Conservation (phyloP, 1,140 invertebrate species). For the Microplitis demolitor region DNA sequence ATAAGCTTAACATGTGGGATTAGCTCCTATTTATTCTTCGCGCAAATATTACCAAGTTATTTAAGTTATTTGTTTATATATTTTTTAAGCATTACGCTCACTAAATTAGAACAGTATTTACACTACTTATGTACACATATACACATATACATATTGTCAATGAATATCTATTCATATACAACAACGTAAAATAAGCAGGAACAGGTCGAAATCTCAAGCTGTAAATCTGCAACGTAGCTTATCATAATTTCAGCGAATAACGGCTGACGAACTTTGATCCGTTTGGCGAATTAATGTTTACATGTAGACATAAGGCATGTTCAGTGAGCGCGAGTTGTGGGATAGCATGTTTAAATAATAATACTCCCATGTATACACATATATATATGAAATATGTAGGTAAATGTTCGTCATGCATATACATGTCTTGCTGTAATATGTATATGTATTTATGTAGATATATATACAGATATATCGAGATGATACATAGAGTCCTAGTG, state of each 20-base stretch:
- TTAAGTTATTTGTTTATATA: not conserved
- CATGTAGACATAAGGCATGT: not conserved
- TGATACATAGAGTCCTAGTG: not conserved
- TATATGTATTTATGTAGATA: too few species aligned
- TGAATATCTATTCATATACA: too few species aligned
- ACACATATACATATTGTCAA: too few species aligned
- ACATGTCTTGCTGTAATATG: too few species aligned
- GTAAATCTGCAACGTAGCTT: not conserved
- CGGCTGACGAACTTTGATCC: slow-evolving; percentile 15
- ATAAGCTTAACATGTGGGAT: not conserved
- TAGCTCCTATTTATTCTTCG: not conserved
- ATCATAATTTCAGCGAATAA: not conserved
- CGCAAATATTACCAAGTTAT: too few species aligned
- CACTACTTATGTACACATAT: too few species aligned
- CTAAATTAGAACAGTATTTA: not conserved
- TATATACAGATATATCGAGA: not conserved
- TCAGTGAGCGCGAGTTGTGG: not conserved
- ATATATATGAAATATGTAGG: too few species aligned
- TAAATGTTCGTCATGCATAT: too few species aligned
- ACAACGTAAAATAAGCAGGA: too few species aligned
- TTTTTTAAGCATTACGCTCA: not conserved
- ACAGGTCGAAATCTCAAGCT: not conserved
- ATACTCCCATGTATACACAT: not conserved
- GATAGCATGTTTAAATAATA: slow-evolving; percentile 10
- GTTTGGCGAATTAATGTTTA: slow-evolving; percentile 13